Base-by-base conservation (phyloP, 2,888 invertebrate genomes). In the Zeuzera pyrina region DNA sequence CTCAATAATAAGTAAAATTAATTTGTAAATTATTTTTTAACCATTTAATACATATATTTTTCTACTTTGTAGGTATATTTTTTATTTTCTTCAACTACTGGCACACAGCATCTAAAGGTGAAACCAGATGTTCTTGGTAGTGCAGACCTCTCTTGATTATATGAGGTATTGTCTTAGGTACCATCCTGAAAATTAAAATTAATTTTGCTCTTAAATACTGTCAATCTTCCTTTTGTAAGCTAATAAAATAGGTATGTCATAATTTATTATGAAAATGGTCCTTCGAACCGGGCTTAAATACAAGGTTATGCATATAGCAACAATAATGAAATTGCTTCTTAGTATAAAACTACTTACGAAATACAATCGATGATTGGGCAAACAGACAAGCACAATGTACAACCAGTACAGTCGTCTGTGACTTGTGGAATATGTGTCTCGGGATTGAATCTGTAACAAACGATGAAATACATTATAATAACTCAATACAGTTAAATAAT, bases 331-430 rank as follows among this genome's bases (percentile, higher is more conserved):
- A 31, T 15, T 15, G 23, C 14, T 15, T 12, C n/a, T 19, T 19
- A 7, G 8, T 19, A 8, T 19, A 31, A 5, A 24, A 28, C n/a
- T 47, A 85, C 89, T 87, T 84, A 94, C 94, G 87, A 89, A 58
- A 99, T 99, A 67, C 99, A 99, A 64, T 99, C 98, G 47, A 98
- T 95, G 49, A 99, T 97, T 4, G 99, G 99, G 65, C 99, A 99
- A 2, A 99, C 99, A 1, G 97, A 97, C 22, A 95, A 74, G 68
- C 99, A 99, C 29, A 99, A 85, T 0, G 94, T 97, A 65, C 99
- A 99, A 2, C 99, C 98, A 15, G 97, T 94, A 57, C 95, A 96
- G 56, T 95, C 90, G 36, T 94, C 91, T 0, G 92, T 97, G 3
- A 99, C 95, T 36, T 84, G 87, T 0, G 98, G 96, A 48, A 97